A percentile compares a stretch with the other conserved stretches of the same genome.
Conservation (phyloP, 2,888 invertebrate genomes). For the Agriopis marginaria region DNA sequence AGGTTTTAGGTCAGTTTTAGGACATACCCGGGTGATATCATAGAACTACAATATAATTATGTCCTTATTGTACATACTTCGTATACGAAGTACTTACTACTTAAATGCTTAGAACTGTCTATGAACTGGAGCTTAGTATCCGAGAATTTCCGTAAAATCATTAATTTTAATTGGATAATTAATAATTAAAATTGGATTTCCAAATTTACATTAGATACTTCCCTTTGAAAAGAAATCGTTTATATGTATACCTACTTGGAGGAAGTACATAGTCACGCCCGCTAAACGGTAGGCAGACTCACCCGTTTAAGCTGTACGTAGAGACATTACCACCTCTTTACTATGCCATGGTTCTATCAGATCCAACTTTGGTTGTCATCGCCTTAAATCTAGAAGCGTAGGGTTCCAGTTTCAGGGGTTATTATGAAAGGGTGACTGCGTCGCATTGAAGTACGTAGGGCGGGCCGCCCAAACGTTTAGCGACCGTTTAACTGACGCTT, state of each 20-base stretch:
- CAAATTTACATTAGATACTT: not conserved
- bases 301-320: slow-evolving; percentile 78
- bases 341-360: slow-evolving; percentile 65
- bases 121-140: no score
- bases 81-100: no score
- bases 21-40: no score
- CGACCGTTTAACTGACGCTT: slow-evolving; percentile 82
- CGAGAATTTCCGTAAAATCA: no score
- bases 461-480: slow-evolving; percentile 87
- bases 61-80: no score
- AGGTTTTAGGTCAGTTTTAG: no score
- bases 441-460: slow-evolving; percentile 74
- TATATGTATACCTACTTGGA: slow-evolving; percentile 38
- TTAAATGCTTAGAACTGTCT: no score
- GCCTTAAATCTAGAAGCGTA: slow-evolving; percentile 50
- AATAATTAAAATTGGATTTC: not conserved
- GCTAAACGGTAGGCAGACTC: slow-evolving; percentile 64
- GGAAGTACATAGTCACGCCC: slow-evolving; percentile 69
- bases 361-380: slow-evolving; percentile 32
- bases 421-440: slow-evolving; percentile 53
- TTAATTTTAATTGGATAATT: no score
- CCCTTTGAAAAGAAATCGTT: slow-evolving; percentile 32
- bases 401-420: slow-evolving; percentile 51
- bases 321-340: slow-evolving; percentile 63
- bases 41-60: no score